A percentile compares a stretch with the other conserved stretches of the same genome.
Conservation (phyloP, 2,113 vertebrate genomes). For the Dolichallabes microphthalmus region DNA sequence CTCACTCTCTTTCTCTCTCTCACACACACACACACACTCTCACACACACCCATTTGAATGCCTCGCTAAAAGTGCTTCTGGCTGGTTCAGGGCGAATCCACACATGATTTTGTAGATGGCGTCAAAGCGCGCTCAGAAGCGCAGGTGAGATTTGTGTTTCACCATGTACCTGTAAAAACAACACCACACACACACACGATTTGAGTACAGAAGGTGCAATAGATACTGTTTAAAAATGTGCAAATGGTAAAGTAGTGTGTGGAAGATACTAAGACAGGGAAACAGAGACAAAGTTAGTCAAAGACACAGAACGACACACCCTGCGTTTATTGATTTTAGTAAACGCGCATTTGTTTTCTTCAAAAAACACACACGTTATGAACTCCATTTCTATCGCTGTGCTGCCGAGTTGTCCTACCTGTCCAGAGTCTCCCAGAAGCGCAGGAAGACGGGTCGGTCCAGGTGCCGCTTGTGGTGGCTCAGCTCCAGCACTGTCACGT, state of each 20-base stretch:
- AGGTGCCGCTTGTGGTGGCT: slow-evolving; percentile 96
- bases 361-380: background rate
- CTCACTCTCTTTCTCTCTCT: background rate
- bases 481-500: slow-evolving; percentile 93
- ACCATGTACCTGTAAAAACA: slow-evolving; percentile 88
- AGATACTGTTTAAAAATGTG: background rate
- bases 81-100: background rate
- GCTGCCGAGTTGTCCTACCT: slow-evolving; percentile 71
- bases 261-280: too few species aligned
- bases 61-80: slow-evolving; percentile 19
- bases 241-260: too few species aligned
- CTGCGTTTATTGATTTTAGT: too few species aligned
- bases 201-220: background rate
- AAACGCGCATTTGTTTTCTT: too few species aligned
- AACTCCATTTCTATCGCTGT: too few species aligned
- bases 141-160: slow-evolving; percentile 97
- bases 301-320: too few species aligned
- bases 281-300: too few species aligned
- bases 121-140: slow-evolving; percentile 81
- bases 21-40: background rate
- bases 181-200: background rate
- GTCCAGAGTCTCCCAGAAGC: slow-evolving; percentile 98
- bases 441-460: slow-evolving; percentile 92
- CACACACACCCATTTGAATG: background rate
- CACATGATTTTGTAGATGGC: background rate